Evolutionary conservation across 2,113 vertebrate genomes (phyloP).

Genomic region (Archilochus colubris): DNA sequence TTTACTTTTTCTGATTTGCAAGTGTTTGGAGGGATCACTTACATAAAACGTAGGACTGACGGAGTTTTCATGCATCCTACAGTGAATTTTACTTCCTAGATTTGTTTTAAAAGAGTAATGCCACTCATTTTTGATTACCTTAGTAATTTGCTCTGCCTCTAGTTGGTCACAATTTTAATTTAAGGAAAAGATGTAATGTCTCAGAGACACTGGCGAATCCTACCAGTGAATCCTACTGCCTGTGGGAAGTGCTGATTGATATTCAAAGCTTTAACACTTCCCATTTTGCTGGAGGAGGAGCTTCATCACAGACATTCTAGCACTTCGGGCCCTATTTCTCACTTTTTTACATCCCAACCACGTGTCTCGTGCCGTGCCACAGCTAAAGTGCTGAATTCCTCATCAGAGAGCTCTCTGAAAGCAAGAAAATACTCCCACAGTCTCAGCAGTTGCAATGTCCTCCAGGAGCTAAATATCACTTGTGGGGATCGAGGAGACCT

Average conservation of each 20-base stretch:
- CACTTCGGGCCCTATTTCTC: constrained; percentile 51
- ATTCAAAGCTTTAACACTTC: constrained; percentile 68
- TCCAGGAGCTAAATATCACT: neutral
- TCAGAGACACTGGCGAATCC: constrained; percentile 37
- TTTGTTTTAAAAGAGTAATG: constrained; percentile 39
- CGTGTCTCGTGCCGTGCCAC: constrained; percentile 28
- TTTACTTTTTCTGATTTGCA: constrained; percentile 41
- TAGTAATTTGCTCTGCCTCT: constrained; percentile 52
- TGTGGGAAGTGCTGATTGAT: constrained; percentile 68
- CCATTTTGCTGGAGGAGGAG: constrained; percentile 64
- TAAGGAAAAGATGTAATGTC: constrained; percentile 19
- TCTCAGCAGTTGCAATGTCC: constrained; percentile 35
- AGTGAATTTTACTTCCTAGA: constrained; percentile 28
- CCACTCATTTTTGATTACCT: constrained; percentile 49
- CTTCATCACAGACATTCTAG: constrained; percentile 52
- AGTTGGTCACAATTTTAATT: constrained; percentile 65
- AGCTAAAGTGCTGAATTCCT: constrained; percentile 58
- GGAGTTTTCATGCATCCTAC: constrained; percentile 2
- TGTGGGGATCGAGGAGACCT: neutral
- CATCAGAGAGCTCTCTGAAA: constrained; percentile 60
- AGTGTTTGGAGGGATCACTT: constrained; percentile 18
- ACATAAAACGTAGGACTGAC: neutral
- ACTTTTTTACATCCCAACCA: constrained; percentile 58
- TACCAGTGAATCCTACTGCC: constrained; percentile 60
- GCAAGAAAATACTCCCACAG: neutral